Evolutionary conservation across 2,888 invertebrate genomes (phyloP), one percentile per base, ranked within the genome.

Genomic region (Kryphioiulus occultus): DNA sequence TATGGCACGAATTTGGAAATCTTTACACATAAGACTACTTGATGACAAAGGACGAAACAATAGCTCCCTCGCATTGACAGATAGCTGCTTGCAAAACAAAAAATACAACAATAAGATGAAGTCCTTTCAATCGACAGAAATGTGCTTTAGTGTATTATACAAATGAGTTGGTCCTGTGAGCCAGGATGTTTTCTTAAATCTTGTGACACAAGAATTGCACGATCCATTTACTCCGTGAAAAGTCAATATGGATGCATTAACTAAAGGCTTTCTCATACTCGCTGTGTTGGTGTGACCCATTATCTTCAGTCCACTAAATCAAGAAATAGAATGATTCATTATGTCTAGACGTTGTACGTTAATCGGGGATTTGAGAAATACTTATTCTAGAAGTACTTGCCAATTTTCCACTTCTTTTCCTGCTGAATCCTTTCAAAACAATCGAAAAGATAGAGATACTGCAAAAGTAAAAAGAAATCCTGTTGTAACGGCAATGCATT

Each of bases 391-490:
- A 10, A 17, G 17, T 47, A 47, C 87, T 96, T 88, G 78, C 85
- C 30, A 17, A 22, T 53, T 85, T 84, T 88, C 89, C 90, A 90
- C 88, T 89, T 90, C 90, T 95, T 95, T 92, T 99, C 98, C 92
- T 98, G 97, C 92, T 96, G 95, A 94, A 98, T 96, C 93, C 97
- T 94, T 92, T 98, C 98, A 93, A 99, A 98, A 92, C 99, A 98
- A 92, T 98, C 98, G 92, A 95, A 95, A 91, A 98, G 94, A 93
- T 95, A 98, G 91, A 95, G 95, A 91, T 96, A 96, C 97, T 98
- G 94, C 22, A 94, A 94, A 89, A 90, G 89, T 84, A 15, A 30
- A 12, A n/a, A 84, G 12, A 12, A 32, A 30, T 7, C 35, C 35
- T 9, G 12, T 32, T 84, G 7, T 32, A 32, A 10, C 17, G 5